These are phyloP conservation scores for Drosophila setifemur DNA, from an alignment of 1,140 invertebrate species.

Conservation along the genomic window DNA sequence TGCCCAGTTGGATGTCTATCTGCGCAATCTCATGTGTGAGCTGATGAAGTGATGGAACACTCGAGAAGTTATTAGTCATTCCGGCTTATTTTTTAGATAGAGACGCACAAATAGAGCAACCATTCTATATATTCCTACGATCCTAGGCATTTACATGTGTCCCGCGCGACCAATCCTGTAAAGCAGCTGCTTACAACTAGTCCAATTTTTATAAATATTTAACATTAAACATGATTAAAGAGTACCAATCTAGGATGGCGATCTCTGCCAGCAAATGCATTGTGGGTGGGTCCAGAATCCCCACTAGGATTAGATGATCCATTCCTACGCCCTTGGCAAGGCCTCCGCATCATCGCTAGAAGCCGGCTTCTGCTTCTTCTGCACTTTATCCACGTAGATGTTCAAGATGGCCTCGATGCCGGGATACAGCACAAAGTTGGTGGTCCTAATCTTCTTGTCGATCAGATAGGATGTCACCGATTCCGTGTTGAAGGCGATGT, in stretches of 20 bases:
- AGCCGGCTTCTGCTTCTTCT: conserved; percentile 41
- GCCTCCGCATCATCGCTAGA: conserved; percentile 18
- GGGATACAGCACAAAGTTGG: conserved; percentile 76
- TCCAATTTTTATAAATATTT: conserved; percentile 81
- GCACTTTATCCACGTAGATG: conserved; percentile 74
- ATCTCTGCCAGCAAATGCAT: conserved; percentile 20
- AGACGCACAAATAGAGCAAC: conserved; percentile 35
- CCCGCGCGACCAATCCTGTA: conserved; percentile 55
- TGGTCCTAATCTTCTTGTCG: conserved; percentile 74
- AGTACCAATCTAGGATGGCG: conserved; percentile 39
- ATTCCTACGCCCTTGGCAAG: conserved; percentile 10
- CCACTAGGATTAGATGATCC: background rate
- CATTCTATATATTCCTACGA: conserved; percentile 59
- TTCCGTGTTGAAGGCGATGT: conserved; percentile 83
- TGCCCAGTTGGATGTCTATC: conserved; percentile 89
- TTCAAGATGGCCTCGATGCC: conserved; percentile 78
- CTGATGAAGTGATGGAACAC: conserved; percentile 63
- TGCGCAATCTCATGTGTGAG: conserved; percentile 84
- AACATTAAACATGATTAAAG: conserved; percentile 67
- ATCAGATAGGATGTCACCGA: conserved; percentile 80
- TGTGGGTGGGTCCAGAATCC: conserved; percentile 8
- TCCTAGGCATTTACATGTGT: conserved; percentile 63
- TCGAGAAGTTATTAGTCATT: conserved; percentile 43
- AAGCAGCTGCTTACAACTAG: conserved; percentile 63
- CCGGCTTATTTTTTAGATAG: conserved; percentile 57